Evolutionary conservation across 2,888 invertebrate genomes (phyloP).

Genomic region (Philonicus albiceps): DNA sequence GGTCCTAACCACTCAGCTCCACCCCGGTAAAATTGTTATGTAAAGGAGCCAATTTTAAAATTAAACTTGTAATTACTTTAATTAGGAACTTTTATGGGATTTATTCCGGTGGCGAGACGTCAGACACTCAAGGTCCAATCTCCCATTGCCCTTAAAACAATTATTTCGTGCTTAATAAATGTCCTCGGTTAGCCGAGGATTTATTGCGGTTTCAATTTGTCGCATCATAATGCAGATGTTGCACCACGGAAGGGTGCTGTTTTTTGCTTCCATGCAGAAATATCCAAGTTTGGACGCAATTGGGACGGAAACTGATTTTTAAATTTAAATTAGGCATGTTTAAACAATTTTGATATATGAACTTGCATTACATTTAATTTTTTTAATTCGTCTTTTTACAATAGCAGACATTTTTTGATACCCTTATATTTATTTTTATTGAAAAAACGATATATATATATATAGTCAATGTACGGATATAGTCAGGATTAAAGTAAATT

Average conservation of each 20-base stretch:
- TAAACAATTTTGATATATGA: not conserved
- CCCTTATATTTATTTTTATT: too few species aligned
- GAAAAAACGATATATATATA: too few species aligned
- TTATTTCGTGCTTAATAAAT: not conserved
- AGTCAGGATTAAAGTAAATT: too few species aligned
- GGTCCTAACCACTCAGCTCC: not conserved
- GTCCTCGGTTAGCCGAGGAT: not conserved
- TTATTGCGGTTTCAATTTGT: not conserved
- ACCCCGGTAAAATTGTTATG: not conserved
- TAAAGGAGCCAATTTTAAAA: not conserved
- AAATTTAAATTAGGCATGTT: not conserved
- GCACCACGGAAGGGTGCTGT: not conserved
- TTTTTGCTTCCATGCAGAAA: not conserved
- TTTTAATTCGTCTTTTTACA: too few species aligned
- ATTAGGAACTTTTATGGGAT: not conserved
- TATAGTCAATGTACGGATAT: too few species aligned
- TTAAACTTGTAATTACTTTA: conserved; percentile 4
- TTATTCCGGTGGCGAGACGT: not conserved
- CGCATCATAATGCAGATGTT: not conserved
- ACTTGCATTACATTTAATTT: not conserved
- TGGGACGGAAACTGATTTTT: not conserved
- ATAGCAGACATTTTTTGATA: too few species aligned
- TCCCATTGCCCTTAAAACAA: not conserved
- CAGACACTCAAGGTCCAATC: not conserved
- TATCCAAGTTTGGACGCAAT: not conserved